These are phyloP conservation scores for Sebastiscus tertius DNA, from an alignment of 2,797 vertebrate species.

Conservation along the genomic window DNA sequence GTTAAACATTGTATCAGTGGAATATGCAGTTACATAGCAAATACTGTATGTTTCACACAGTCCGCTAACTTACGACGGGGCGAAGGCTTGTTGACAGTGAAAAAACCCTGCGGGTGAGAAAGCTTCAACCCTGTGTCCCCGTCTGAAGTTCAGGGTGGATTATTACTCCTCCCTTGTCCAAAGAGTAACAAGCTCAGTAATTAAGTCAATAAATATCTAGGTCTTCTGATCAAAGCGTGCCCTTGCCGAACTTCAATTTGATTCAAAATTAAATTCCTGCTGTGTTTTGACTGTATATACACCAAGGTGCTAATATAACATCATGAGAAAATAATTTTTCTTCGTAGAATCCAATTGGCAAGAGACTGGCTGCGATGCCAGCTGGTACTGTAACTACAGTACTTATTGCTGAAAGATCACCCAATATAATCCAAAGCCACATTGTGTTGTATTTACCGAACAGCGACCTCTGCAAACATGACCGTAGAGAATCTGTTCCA, in stretches of 20 bases:
- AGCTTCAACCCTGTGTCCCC: slow-evolving; percentile 46
- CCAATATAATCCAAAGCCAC: slow-evolving; percentile 40
- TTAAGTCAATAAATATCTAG: slow-evolving; percentile 69
- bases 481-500: slow-evolving; percentile 26
- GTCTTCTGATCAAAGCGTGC: slow-evolving; percentile 62
- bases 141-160: slow-evolving; percentile 58
- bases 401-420: slow-evolving; percentile 28
- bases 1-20: slow-evolving; percentile 75
- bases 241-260: slow-evolving; percentile 32
- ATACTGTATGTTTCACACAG: slow-evolving; percentile 74
- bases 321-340: slow-evolving; percentile 12
- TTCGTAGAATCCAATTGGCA: slow-evolving; percentile 7
- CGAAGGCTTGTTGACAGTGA: slow-evolving; percentile 58
- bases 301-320: slow-evolving; percentile 37
- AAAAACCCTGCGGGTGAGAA: slow-evolving; percentile 61
- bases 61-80: slow-evolving; percentile 42
- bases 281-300: slow-evolving; percentile 52
- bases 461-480: slow-evolving; percentile 54
- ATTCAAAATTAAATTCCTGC: slow-evolving; percentile 67
- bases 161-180: slow-evolving; percentile 49
- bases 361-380: slow-evolving; percentile 1
- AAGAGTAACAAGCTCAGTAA: slow-evolving; percentile 65
- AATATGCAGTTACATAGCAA: slow-evolving; percentile 75
- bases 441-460: slow-evolving; percentile 44
- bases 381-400: slow-evolving; percentile 50